Evolutionary conservation across 2,113 vertebrate genomes (phyloP).

Genomic region (Orycteropus afer): DNA sequence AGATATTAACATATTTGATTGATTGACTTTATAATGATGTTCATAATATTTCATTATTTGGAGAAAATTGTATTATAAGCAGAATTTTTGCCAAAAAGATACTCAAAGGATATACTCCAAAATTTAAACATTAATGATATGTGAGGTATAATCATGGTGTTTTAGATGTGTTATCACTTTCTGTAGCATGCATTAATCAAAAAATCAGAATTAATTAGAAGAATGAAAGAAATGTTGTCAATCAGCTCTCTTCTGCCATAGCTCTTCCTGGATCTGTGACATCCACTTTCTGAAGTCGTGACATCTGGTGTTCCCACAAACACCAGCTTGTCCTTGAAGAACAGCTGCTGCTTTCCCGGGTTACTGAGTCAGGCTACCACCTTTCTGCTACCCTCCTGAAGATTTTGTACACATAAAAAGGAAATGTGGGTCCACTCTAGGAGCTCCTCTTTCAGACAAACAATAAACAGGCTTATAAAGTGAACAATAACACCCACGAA

Average conservation of each 20-base stretch:
- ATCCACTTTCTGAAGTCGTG: background rate
- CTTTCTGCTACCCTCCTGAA: background rate
- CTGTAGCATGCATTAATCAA: background rate
- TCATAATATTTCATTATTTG: background rate
- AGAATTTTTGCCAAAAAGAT: slow-evolving; percentile 3
- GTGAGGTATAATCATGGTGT: background rate
- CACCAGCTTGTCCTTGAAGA: background rate
- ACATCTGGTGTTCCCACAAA: background rate
- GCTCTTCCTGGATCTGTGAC: background rate
- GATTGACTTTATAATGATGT: background rate
- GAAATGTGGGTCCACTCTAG: background rate
- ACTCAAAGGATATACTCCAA: background rate
- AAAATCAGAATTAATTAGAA: background rate
- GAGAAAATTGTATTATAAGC: background rate
- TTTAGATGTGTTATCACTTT: background rate
- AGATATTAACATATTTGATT: background rate
- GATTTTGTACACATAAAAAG: background rate
- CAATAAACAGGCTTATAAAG: background rate
- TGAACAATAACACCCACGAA: background rate
- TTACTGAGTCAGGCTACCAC: background rate
- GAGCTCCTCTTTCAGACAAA: too few relatives aligned
- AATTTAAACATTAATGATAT: background rate
- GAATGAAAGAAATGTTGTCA: background rate
- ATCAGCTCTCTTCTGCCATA: slow-evolving; percentile 3
- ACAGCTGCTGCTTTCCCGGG: background rate